Evolutionary conservation across 2,888 invertebrate genomes (phyloP).

Genomic region (Altica lythri): DNA sequence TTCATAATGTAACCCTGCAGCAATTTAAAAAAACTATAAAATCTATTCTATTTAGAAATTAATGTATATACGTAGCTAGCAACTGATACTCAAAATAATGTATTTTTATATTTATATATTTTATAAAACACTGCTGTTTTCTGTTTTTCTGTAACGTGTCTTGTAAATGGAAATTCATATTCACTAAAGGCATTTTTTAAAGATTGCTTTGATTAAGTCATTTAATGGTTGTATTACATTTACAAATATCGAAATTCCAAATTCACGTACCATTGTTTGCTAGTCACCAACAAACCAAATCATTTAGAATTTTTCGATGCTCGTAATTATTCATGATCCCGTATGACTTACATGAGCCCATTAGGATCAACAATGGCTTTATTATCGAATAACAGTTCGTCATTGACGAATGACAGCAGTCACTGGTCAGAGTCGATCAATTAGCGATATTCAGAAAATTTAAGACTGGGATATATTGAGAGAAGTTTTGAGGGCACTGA

Average conservation of each 20-base stretch:
- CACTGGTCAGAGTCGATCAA: slow-evolving; percentile 19
- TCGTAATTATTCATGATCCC: slow-evolving; percentile 19
- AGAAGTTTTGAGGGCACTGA: background rate
- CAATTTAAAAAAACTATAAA: too few relatives aligned
- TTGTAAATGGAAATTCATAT: too few relatives aligned
- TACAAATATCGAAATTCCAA: background rate
- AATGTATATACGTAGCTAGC: too few relatives aligned
- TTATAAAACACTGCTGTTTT: too few relatives aligned
- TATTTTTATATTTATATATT: too few relatives aligned
- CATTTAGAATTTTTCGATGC: slow-evolving; percentile 10
- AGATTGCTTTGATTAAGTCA: too few relatives aligned
- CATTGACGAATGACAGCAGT: slow-evolving; percentile 26
- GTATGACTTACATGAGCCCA: slow-evolving; percentile 22
- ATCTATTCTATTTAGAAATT: too few relatives aligned
- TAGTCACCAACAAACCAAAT: background rate
- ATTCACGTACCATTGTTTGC: background rate
- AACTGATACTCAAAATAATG: too few relatives aligned
- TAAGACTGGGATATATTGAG: background rate
- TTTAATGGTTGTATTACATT: too few relatives aligned
- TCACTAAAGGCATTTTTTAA: too few relatives aligned
- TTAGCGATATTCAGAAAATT: slow-evolving; percentile 16
- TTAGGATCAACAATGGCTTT: slow-evolving; percentile 19
- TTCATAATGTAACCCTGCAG: too few relatives aligned
- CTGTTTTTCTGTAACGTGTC: too few relatives aligned
- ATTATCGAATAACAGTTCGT: slow-evolving; percentile 17